Evolutionary conservation across 2,797 vertebrate genomes (phyloP), one percentile per base, ranked within the genome.

Genomic region (Epinephelus coioides): DNA sequence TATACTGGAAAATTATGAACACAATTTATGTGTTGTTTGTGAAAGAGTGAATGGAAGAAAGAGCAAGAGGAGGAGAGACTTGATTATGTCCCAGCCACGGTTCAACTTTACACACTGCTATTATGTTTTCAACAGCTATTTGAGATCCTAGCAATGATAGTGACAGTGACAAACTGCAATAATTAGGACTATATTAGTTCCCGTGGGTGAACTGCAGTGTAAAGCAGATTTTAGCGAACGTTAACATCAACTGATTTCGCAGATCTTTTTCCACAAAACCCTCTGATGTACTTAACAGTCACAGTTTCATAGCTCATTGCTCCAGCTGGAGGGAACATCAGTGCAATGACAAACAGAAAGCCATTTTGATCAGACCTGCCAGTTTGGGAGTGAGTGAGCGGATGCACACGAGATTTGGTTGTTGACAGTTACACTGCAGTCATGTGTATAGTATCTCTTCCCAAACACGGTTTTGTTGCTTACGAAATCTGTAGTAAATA

Each of bases 401-500:
- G 38, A 73, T 73, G 67, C 34, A 71, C 69, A 40, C 74, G 7
- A 6, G 74, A 68, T 81, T 85, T 75, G 3, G 2, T 18, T 85
- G 69, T 66, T 82, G 86, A 86, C 71, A 81, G 62, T 44, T 50
- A 25, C 40, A 8, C 63, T 73, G 50, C 40, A 59, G 44, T 57
- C 68, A 70, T 73, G 69, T 76, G 25, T 70, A 17, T 47, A 71
- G 62, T 57, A 67, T 76, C 64, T 72, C 51, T 49, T 40, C 18
- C 53, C 81, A 76, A 85, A 75, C 78, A 79, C n/a, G 0, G 71
- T 71, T 65, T 69, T 17, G 13, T 70, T 77, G 79, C 83, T 86
- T 86, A 76, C 73, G 81, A 86, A 83, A 60, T 44, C 81, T n/a
- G 67, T 59, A 76, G 71, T 38, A 81, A 91, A 89, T 60, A 80